Evolutionary conservation across 2,797 vertebrate genomes (phyloP), one percentile per base, ranked within the genome.

Genomic region (Malurus splendens): DNA sequence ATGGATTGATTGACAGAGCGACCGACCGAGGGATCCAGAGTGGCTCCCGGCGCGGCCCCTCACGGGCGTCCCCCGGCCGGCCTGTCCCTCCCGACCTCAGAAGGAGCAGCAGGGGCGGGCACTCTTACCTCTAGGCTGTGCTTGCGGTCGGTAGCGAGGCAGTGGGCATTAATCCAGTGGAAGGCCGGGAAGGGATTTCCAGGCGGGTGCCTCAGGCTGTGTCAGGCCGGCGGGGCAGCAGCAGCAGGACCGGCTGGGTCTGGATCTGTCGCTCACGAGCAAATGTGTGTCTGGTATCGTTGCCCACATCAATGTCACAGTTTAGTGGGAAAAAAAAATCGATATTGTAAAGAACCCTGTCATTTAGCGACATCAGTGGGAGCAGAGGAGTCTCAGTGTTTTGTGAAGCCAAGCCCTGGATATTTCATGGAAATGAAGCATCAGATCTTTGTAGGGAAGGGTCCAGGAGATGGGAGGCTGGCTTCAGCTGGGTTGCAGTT

Each of bases 21-120:
- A 9, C 7, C 2, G 19, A 0, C 4, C 7, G 12, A 4, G 15
- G 13, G 0, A 2, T 16, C 4, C 6, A 6, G 14, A 2, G 12
- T 7, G 51, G 17, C 4, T 23, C 6, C 18, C 3, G 41, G 14
- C 2, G 24, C 27, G 38, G 28, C 17, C 9, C n/a, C 14, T 16
- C 20, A 18, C 9, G 32, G 67, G 14, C 9, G 28, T 39, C 4
- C 3, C 22, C 3, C 2, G 28, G 28, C 10, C 4, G 5, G 32
- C 50, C 7, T 33, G 30, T 60, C 8, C 22, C 13, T 75, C n/a
- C 20, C 38, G 36, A 20, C 67, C 44, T 36, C 52, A 5, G 76
- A 30, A 54, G 85, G n/a, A 56, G 19, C 18, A 18, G 68, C 39
- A 18, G 45, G 68, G 61, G n/a, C 38, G 32, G 73, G 42, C 28